Base-by-base conservation (phyloP, 2,888 invertebrate genomes). In the Lepidochrysops patricia region DNA sequence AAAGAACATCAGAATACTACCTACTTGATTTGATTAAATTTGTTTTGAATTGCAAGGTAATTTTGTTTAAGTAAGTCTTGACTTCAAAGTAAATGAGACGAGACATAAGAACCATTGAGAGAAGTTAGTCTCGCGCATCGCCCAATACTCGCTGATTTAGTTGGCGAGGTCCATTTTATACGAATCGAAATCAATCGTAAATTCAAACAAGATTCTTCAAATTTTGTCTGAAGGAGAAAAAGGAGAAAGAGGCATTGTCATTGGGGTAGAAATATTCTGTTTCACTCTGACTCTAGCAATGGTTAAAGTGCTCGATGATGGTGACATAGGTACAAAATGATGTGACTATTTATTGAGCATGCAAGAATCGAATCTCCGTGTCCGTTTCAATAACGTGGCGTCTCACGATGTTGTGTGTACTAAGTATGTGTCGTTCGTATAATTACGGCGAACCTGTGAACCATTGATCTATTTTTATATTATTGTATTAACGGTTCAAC, bases 71-170 rank as follows among this genome's bases (percentile, higher is more conserved):
- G 37, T 43, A 43, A 43, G 43, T 43, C 43, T 43, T 12, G 43
- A 43, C 43, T 43, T 43, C 43, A 43, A 43, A 43, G 43, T 43
- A 43, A 43, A 43, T 43, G 4, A 43, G 43, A 43, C 43, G 43
- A 43, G 43, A 43, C 43, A 43, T 43, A 43, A 43, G 43, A 23
- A 43, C 43, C 43, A 43, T 43, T 43, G 23, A 43, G 19, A 19
- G 43, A 43, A 43, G 43, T 43, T 43, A 43, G 43, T 43, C 43
- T 43, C 9, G 43, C 43, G 4, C 43, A 43, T 43, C 43, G 19
- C 43, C 19, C 43, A 19, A 43, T 43, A 43, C 7, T 43, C 15
- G 2, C 15, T 43, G 43, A 43, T 43, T 43, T 43, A 43, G 43
- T 43, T 43, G 19, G 23, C 43, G 43, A 19, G 43, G 43, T 43